Base-by-base conservation (phyloP, 2,888 invertebrate species). In the Aromia moschata region DNA sequence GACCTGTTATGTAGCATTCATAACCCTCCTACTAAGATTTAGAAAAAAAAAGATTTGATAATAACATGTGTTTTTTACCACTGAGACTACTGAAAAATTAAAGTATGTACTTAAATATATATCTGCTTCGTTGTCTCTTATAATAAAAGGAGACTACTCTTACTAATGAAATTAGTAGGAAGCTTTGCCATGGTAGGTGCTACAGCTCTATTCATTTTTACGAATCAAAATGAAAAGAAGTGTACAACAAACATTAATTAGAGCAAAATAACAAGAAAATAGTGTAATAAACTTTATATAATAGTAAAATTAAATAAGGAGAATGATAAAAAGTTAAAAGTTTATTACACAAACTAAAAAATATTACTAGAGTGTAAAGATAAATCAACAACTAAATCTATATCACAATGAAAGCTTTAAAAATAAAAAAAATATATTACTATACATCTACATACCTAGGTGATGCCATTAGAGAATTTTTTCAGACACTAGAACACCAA, bases 361-460 rank as follows among this genome's bases (percentile, higher is more conserved):
- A 17, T 18, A 11, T 45, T 16, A 16, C 12, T 36, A 47, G n/a
- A 49, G 15, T 10, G 25, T 37, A 49, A n/a, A n/a, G n/a, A n/a
- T n/a, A n/a, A 33, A 33, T 46, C 31, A 46, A 46, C 45, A 30
- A 49, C 45, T 54, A 54, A 54, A 38, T 15, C 54, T 54, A 54
- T 54, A 54, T 54, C 54, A 54, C 54, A 54, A 53, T 45, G 12
- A 54, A 54, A 54, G 44, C 44, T 54, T 54, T 20, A 38, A 9
- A 44, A 43, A 41, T 44, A 44, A 14, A 45, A 16, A 37, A 44
- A 54, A 37, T 20, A 9, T 30, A 9, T 14, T 36, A 16, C 12
- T 37, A 33, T 15, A 40, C 11, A 38, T 18, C 12, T 38, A 37
- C n/a, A n/a, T 49, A 49, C 33, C 2, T n/a, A 33, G n/a, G 11